Evolutionary conservation across 2,113 vertebrate genomes (phyloP), one percentile per base, ranked within the genome.

Genomic region (Ahaetulla prasina): DNA sequence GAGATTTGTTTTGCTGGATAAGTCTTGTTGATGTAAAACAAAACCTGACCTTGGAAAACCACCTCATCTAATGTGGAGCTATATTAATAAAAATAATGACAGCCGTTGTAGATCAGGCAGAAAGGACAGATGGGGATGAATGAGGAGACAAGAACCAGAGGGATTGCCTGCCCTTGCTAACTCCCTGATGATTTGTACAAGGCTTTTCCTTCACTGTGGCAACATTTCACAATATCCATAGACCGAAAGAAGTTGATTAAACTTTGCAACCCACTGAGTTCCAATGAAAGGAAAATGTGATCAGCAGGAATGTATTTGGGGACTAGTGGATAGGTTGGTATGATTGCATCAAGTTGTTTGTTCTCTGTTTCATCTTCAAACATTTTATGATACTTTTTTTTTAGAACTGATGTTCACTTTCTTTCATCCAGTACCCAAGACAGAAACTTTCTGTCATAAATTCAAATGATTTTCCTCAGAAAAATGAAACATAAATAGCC

Each of bases 71-170:
- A 89, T 89, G 49, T 89, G 90, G 90, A 90, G 27, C 80, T 87
- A 86, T 8, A 49, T 88, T 93, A 91, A 93, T 93, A 93, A 89
- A 93, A 90, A 90, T 90, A 93, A 92, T 91, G 86, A 87, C 90
- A 86, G 80, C 87, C 89, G 52, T 68, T 89, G 80, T 87, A 93
- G 80, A 91, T 93, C 88, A 85, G 53, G 53, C 23, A 85, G 68
- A 0, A 49, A 89, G 84, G 63, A 60, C 20, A 91, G 45, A 52
- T 30, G 84, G 45, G 52, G 89, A 60, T 27, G 68, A 89, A 4
- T 0, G 8, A 57, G 63, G 30, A 85, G 85, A 14, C 30, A 90
- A 63, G 89, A 93, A 91, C 74, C 87, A 86, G 50, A 55, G 47
- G 43, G 60, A 93, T 47, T 35, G 18, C 53, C 85, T 85, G 52